Evolutionary conservation across 2,113 vertebrate genomes (phyloP).

Genomic region (Misgurnus anguillicaudatus): DNA sequence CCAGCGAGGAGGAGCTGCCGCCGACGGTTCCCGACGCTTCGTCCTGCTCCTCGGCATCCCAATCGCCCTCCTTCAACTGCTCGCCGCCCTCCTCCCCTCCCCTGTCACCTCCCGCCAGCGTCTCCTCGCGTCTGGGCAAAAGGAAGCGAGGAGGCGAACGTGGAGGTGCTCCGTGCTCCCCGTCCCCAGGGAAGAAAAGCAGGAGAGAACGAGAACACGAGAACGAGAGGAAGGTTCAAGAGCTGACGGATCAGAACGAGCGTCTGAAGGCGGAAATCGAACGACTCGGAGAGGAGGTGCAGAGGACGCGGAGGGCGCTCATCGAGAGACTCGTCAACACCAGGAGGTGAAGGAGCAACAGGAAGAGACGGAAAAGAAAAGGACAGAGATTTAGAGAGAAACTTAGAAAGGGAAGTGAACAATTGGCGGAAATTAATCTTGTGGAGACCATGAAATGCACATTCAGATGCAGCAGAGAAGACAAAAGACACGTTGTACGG

Average conservation of each 20-base stretch:
- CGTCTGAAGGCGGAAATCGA: constrained; percentile 84
- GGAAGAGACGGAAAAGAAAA: constrained; percentile 27
- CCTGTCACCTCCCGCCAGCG: constrained; percentile 63
- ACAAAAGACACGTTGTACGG: constrained; percentile 58
- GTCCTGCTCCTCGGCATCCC: constrained; percentile 72
- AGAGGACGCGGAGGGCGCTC: constrained; percentile 81
- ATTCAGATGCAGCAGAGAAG: constrained; percentile 48
- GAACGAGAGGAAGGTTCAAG: constrained; percentile 82
- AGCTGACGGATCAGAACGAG: constrained; percentile 87
- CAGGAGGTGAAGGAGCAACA: constrained; percentile 66
- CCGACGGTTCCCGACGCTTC: constrained; percentile 74
- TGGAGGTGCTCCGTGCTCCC: constrained; percentile 62
- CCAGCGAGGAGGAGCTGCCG: constrained; percentile 76
- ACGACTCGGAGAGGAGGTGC: constrained; percentile 84
- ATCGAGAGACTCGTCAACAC: constrained; percentile 88
- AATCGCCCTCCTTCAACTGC: constrained; percentile 74
- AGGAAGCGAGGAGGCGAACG: constrained; percentile 67
- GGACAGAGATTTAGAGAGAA: background rate
- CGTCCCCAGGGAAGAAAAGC: constrained; percentile 80
- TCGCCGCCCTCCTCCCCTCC: constrained; percentile 72
- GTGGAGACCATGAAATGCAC: constrained; percentile 50
- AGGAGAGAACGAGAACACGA: constrained; percentile 83
- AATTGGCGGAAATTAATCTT: background rate
- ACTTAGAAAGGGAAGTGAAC: constrained; percentile 32
- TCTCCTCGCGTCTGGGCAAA: constrained; percentile 67